Evolutionary conservation across 1,140 invertebrate genomes (phyloP).

Genomic region (Oreohelix idahoensis): DNA sequence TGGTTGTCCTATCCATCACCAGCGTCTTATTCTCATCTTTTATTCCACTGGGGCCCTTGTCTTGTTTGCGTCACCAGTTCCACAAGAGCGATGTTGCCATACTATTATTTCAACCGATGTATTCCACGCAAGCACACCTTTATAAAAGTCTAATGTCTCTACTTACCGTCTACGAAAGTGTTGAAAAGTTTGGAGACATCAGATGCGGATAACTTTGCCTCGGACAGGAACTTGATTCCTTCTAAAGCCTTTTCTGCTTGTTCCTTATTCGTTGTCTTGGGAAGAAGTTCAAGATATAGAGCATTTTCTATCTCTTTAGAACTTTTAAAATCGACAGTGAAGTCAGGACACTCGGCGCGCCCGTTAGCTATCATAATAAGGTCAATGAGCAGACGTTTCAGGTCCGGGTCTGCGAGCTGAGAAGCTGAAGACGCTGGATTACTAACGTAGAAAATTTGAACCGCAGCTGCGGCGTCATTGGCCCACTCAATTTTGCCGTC

Average conservation of each 20-base stretch:
- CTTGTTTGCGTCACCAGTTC: no score
- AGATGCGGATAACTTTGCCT: background rate
- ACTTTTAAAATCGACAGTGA: background rate
- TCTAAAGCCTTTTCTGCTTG: background rate
- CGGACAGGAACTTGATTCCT: constrained; percentile 3
- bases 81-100: no score
- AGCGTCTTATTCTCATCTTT: no score
- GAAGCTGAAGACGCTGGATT: background rate
- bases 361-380: background rate
- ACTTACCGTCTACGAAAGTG: constrained; percentile 5
- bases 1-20: no score
- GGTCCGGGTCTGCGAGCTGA: background rate
- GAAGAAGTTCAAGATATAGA: background rate
- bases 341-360: background rate
- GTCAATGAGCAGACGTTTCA: background rate
- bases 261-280: background rate
- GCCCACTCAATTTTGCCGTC: background rate
- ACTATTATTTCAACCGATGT: no score
- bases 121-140: no score
- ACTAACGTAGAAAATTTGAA: constrained; percentile 6
- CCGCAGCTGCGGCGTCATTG: background rate
- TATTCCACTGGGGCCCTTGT: no score
- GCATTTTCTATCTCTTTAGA: background rate
- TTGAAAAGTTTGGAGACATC: background rate
- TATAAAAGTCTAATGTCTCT: no score